Base-by-base conservation (phyloP, 2,113 vertebrate genomes). In the Ranitomeya variabilis region DNA sequence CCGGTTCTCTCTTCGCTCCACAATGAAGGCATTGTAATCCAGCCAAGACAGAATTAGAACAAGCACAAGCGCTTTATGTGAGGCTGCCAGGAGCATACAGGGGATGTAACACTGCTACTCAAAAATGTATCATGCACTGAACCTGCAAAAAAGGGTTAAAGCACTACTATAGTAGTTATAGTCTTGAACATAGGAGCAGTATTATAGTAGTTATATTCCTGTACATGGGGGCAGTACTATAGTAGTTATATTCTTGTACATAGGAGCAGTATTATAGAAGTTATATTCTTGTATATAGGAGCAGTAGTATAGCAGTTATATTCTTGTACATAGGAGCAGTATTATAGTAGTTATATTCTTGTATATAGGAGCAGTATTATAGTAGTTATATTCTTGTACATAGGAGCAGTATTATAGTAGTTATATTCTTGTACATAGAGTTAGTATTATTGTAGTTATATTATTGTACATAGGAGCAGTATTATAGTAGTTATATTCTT, bases 1-100 rank as follows among this genome's bases (percentile, higher is more conserved):
- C 86, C 21, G 71, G 9, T 19, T 21, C 64, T 60, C 13, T 12
- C n/a, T 59, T 59, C 78, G 14, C 6, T 31, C 9, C 52, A 81
- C 79, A 87, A 87, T 82, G 66, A 73, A 76, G 78, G 51, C 86
- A 51, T 60, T 88, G 79, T 73, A 82, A 45, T 45, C 12, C 67
- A 26, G 79, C 86, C 86, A 82, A 74, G 67, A 88, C 51, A 88
- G 67, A 88, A 87, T 87, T 73, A 87, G 66, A 60, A 73, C 78
- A 62, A 77, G 67, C 86, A 80, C 77, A 71, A 81, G 66, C 79
- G 81, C 31, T 73, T 14, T 81, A 60, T 37, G 14, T 57, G 51
- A 23, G 16, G 23, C 86, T 87, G 64, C 52, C 66, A 80, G 52
- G 7, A 69, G 31, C 16, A 52, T 59, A 55, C 16, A 80, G 7